Base-by-base conservation (phyloP, 1,140 invertebrate genomes). In the Drosophila hydei region DNA sequence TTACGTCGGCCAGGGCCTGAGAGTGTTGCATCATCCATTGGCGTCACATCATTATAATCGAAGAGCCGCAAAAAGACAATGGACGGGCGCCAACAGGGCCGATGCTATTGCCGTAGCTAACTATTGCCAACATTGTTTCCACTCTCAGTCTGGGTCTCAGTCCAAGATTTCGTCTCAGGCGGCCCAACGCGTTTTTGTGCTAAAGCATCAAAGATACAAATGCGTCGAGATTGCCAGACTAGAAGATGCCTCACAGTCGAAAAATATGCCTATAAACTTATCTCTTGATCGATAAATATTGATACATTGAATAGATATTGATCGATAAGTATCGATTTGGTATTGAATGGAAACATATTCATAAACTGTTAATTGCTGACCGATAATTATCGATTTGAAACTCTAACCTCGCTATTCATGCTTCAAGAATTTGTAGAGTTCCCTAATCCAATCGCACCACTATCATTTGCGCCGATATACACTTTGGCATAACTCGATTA, bases 11-110 rank as follows among this genome's bases (percentile, higher is more conserved):
- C 47, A n/a, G 63, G 70, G 63, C 68, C 51, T 70, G 60, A 56
- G 51, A 74, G 51, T 54, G 73, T 85, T 85, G 72, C 80, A 85
- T 85, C 80, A 85, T 68, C 77, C 69, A 72, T 64, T 65, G 61
- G 45, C 70, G 63, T 67, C 70, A 59, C 55, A 75, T 80, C 81
- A 85, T 84, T 84, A 84, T 87, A 85, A 85, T 87, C 80, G 80
- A 85, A 85, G 77, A 87, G 73, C 64, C 64, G 75, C 80, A 85
- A 79, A 85, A 80, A 68, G 51, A 64, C 60, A 70, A 65, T 64
- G 61, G 51, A 59, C 45, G 43, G 23, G 16, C 42, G 18, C 25
- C 40, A 54, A 40, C 27, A 69, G 48, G 27, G 40, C 50, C 42
- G 21, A 38, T 18, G 70, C 42, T 71, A 55, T 52, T 60, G 21